Evolutionary conservation across 2,888 invertebrate species (phyloP), one percentile per base, ranked within the genome.

Genomic region (Himalopsyche kuldschensis): DNA sequence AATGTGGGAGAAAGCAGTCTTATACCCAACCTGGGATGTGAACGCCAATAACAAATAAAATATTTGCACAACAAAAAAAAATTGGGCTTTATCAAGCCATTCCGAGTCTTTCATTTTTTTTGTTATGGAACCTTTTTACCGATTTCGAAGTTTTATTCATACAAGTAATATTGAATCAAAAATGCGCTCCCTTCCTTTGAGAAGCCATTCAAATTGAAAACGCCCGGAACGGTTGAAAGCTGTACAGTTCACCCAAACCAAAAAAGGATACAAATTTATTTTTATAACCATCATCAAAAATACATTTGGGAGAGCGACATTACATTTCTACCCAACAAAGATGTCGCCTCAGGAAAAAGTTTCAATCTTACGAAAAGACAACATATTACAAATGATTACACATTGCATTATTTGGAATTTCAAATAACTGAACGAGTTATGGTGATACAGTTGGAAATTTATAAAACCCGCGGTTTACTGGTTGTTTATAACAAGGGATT

Each of bases 221-320:
- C 47, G 55, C 17, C 32, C 55, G 20, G 79, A 79, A 63, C 32
- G 32, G 3, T 32, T 31, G 31, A 27, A 75, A n/a, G 75, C 75
- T 30, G 32, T 75, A 75, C 32, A 31, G 30, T 83, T 83, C 79
- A 48, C 79, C 84, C 63, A 80, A 76, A 83, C 75, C 41, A 77
- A 48, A 79, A 78, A 31, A 79, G 80, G 41, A 80, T 69, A 81
- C 82, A 80, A 82, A 82, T 84, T 84, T 81, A 84, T 84, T 82
- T 84, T 84, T 84, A 84, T 80, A 84, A 81, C 84, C 35, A 80
- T 84, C 84, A 84, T 84, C 84, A 84, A 84, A 84, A 84, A 84
- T 84, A 84, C 84, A 84, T 84, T 84, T 84, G 69, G 80, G 82
- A 41, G 75, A 76, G 69, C 46, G 41, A 69, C 84, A 84, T 84